A percentile compares a stretch with the other conserved stretches of the same genome.
Evolutionary conservation across 2,888 invertebrate genomes (phyloP).

Genomic region (Seladonia tumulorum): DNA sequence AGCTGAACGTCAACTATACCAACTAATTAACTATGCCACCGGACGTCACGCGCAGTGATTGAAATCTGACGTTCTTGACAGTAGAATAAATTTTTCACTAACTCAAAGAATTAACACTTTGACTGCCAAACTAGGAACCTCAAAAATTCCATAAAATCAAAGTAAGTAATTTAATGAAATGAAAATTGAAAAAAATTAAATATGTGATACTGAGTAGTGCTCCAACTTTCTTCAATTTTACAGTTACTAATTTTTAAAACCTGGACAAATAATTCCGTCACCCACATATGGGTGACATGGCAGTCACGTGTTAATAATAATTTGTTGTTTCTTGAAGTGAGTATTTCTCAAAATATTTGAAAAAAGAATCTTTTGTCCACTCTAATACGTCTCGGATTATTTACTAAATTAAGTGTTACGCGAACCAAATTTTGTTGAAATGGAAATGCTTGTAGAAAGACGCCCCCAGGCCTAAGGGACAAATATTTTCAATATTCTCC

Average conservation of each 20-base stretch:
- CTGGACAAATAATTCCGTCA: too few relatives aligned
- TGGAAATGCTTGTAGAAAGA: background rate
- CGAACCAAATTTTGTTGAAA: background rate
- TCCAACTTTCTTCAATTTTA: too few relatives aligned
- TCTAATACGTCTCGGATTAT: background rate
- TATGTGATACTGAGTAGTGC: too few relatives aligned
- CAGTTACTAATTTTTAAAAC: too few relatives aligned
- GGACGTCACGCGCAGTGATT: background rate
- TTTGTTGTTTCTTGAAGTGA: too few relatives aligned
- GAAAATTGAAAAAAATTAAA: too few relatives aligned
- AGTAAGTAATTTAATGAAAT: too few relatives aligned
- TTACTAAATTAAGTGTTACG: background rate
- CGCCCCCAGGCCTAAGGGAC: background rate
- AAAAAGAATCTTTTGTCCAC: background rate
- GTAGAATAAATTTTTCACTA: background rate
- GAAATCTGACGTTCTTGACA: background rate
- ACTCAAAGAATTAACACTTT: too few relatives aligned
- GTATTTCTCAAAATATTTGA: background rate
- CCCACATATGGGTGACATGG: too few relatives aligned
- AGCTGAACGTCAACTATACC: background rate
- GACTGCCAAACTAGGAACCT: too few relatives aligned
- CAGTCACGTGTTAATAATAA: too few relatives aligned
- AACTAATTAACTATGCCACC: background rate
- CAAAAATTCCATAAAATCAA: too few relatives aligned
- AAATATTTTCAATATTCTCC: background rate